Evolutionary conservation across 1,140 invertebrate species (phyloP), one percentile per base, ranked within the genome.

Genomic region (Drosophila nikananu): DNA sequence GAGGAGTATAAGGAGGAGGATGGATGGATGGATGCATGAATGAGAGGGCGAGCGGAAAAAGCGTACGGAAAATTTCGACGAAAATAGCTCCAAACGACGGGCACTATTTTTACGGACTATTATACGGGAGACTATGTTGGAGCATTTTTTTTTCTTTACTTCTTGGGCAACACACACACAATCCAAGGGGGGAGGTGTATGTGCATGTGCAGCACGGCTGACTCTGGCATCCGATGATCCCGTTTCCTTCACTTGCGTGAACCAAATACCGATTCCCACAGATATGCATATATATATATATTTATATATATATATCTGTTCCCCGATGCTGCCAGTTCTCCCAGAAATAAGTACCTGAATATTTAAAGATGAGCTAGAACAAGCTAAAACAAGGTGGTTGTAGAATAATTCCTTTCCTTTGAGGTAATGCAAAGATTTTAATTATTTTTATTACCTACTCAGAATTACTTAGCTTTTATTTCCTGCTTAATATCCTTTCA

Each of bases 11-110:
- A 5, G 63, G 39, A 39, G 44, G 25, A 39, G 68, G 46, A 48
- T 23, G 46, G 51, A 32, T 19, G 51, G 30, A 54, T 54, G 54
- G 64, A 41, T 86, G 79, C 77, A 81, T 86, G 84, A 87, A 84
- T 89, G 84, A 81, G 84, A 84, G 81, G 52, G 81, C 9, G 13
- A 83, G 86, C 83, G 84, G 81, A 51, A 89, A 86, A 89, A 86
- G 78, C 74, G 61, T 87, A 89, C 84, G 81, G 86, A 83, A 87
- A 89, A 81, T 87, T 84, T 83, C 77, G 73, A 87, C 84, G 52
- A 87, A 87, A 87, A 87, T 87, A 87, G 84, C 84, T 77, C 46
- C 81, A 77, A 77, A 79, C 81, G 81, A 70, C 81, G 78, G 80
- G 81, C 84, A 87, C 84, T 87, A 87, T 89, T 89, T 87, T 89